Percentiles rank a stretch among this genome's conserved stretches.
Conservation (phyloP, 2,797 vertebrate species). For the Oreonectes daqikongensis region DNA sequence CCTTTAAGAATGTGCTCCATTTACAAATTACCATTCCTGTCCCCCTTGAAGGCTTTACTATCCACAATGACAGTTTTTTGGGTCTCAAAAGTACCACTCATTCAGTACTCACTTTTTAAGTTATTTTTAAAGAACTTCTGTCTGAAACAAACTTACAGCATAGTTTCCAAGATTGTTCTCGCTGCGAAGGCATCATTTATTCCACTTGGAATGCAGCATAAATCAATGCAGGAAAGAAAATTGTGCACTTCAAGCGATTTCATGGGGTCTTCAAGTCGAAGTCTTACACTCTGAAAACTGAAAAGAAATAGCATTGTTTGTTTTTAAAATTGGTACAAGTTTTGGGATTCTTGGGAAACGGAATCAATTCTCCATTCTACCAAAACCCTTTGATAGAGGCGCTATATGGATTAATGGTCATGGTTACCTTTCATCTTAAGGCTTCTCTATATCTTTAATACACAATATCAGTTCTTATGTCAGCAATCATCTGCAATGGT, state of each 20-base stretch:
- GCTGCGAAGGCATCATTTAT: conserved; percentile 3
- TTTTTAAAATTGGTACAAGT: conserved; percentile 14
- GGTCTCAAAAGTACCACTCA: background rate
- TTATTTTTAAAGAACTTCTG: background rate
- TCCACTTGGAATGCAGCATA: background rate
- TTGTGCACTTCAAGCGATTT: conserved; percentile 9
- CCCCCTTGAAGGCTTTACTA: background rate
- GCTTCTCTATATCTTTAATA: conserved; percentile 79
- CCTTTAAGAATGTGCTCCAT: background rate
- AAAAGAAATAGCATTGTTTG: background rate
- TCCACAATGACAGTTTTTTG: background rate
- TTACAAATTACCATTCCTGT: background rate
- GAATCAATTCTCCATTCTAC: conserved; percentile 61
- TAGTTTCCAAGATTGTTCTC: background rate
- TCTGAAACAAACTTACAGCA: background rate
- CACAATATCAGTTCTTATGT: conserved; percentile 82
- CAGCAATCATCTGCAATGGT: conserved; percentile 79
- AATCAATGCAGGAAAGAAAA: conserved; percentile 15
- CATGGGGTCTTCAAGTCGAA: background rate
- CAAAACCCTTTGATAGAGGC: conserved; percentile 74
- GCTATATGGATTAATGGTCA: conserved; percentile 84
- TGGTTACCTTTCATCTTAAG: conserved; percentile 76
- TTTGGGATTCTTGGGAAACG: conserved; percentile 20
- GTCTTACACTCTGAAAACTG: background rate
- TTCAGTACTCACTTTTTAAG: background rate